These are phyloP conservation scores for Macquaria ambigua DNA, from an alignment of 2,113 vertebrate genomes.

Conservation along the genomic window DNA sequence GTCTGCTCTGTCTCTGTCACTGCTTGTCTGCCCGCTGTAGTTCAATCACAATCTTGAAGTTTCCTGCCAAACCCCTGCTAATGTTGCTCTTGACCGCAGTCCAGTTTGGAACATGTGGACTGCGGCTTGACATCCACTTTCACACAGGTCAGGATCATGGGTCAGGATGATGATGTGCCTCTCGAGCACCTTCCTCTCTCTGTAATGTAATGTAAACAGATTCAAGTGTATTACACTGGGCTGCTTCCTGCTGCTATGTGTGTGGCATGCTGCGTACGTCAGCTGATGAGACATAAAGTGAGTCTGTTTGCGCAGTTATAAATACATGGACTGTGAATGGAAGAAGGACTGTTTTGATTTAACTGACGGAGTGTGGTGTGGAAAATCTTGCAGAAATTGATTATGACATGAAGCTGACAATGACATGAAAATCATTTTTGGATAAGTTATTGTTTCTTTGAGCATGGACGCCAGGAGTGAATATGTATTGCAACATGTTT, in stretches of 20 bases:
- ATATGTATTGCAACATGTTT: conserved; percentile 57
- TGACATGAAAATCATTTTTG: conserved; percentile 72
- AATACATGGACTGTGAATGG: conserved; percentile 72
- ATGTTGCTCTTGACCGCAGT: conserved; percentile 76
- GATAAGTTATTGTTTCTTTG: conserved; percentile 52
- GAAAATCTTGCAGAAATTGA: conserved; percentile 68
- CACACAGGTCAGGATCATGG: conserved; percentile 72
- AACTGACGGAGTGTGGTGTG: conserved; percentile 62
- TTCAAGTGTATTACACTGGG: conserved; percentile 77
- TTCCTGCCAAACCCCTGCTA: conserved; percentile 73
- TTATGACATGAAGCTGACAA: conserved; percentile 64
- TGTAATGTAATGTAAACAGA: conserved; percentile 71
- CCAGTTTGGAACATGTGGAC: conserved; percentile 74
- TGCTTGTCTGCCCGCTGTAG: conserved; percentile 55
- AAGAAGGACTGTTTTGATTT: conserved; percentile 76
- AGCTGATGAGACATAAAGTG: conserved; percentile 78
- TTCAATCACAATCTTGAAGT: conserved; percentile 65
- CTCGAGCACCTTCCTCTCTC: conserved; percentile 74
- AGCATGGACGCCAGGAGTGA: conserved; percentile 32
- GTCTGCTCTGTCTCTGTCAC: too few species aligned
- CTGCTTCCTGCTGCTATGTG: conserved; percentile 80
- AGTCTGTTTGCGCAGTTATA: conserved; percentile 75
- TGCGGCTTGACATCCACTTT: conserved; percentile 78
- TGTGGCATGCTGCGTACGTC: conserved; percentile 79
- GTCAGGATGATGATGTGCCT: conserved; percentile 72